Evolutionary conservation across 2,888 invertebrate genomes (phyloP).

Genomic region (Ischnus inquisitorius): DNA sequence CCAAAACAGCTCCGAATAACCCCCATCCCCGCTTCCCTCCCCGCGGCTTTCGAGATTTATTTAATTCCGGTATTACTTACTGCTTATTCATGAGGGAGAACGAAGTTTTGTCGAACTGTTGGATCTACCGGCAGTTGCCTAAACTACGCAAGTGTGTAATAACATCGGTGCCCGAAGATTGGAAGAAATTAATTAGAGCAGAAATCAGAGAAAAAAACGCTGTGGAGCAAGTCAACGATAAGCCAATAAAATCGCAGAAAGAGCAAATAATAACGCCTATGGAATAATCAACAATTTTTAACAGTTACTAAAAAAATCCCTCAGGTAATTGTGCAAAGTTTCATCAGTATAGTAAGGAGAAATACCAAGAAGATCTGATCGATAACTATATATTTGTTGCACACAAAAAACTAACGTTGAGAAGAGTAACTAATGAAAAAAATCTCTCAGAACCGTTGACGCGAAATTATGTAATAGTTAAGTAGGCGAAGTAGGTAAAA

Average conservation of each 20-base stretch:
- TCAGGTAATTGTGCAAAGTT: neutral
- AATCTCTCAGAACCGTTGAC: constrained; percentile 6
- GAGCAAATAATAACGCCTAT: neutral
- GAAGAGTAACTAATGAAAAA: neutral
- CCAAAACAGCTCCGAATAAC: constrained; percentile 64
- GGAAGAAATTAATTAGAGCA: neutral
- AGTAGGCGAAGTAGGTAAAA: constrained; percentile 1
- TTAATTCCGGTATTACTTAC: constrained; percentile 65
- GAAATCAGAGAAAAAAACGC: neutral
- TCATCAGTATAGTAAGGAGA: neutral
- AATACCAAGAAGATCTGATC: neutral
- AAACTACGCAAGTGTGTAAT: constrained; percentile 15
- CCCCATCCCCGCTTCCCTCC: neutral
- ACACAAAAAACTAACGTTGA: neutral
- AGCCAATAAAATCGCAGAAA: neutral
- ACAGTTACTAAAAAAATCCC: neutral
- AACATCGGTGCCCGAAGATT: neutral
- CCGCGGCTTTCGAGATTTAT: constrained; percentile 58
- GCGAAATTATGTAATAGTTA: constrained; percentile 46
- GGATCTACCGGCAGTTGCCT: constrained; percentile 42
- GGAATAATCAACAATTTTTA: too few relatives aligned
- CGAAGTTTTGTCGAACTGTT: constrained; percentile 50
- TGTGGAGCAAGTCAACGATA: neutral
- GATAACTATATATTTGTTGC: neutral
- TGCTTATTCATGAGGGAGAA: constrained; percentile 63